Conservation (phyloP, 2,797 vertebrate species). For the Notamacropus eugenii region DNA sequence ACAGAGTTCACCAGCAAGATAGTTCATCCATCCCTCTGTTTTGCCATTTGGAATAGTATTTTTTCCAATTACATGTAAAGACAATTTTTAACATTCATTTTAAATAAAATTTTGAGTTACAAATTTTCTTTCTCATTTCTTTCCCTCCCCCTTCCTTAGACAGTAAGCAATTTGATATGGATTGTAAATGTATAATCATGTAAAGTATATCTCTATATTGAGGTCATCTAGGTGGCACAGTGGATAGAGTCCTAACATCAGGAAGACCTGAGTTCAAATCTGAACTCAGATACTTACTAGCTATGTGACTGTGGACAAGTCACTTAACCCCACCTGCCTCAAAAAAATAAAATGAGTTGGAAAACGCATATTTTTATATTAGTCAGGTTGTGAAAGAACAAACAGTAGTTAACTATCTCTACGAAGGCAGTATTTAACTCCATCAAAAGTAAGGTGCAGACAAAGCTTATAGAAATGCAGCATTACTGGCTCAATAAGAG, state of each 20-base stretch:
- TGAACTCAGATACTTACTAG: background rate
- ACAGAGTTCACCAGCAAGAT: background rate
- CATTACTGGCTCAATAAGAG: background rate
- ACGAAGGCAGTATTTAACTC: background rate
- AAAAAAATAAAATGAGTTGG: background rate
- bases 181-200: background rate
- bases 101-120: background rate
- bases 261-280: background rate
- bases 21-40: background rate
- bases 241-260: background rate
- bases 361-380: background rate
- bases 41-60: background rate
- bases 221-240: background rate
- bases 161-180: background rate
- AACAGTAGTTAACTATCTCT: background rate
- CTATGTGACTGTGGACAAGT: background rate
- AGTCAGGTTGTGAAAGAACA: background rate
- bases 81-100: background rate
- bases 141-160: background rate
- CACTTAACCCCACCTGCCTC: background rate
- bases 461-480: background rate
- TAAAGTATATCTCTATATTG: no score
- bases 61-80: background rate
- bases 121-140: background rate
- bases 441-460: background rate